Evolutionary conservation across 64 coral and sea anemone species (phyloP), one percentile per base, ranked within the genome.

Genomic region (Anthopleura sola): DNA sequence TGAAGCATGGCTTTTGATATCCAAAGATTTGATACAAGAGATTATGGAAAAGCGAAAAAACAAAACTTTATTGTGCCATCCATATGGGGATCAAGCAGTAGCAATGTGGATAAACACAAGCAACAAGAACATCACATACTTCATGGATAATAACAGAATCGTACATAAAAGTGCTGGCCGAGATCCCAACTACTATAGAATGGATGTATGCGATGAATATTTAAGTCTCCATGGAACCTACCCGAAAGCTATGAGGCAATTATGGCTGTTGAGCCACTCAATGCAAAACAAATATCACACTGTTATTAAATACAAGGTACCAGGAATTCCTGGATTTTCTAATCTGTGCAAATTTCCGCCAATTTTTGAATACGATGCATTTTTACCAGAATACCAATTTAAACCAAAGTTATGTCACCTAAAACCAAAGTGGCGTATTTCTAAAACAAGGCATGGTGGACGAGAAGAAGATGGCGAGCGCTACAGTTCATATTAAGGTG

Each of bases 121-220:
- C 66, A 40, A 86, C 19, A 92, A 87, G 78, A 99, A 90, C 23
- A 87, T 99, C 26, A 95, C 97, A 12, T 99, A 99, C 54, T 99
- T 99, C 32, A 95, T 99, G 92, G 97, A 99, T 37, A 99, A 99
- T 46, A 76, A 87, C 20, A 54, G 97, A 20, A 95, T 99, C 55
- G 74, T 99, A 1, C 97, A 99, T 50, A 99, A 99, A 85, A 99
- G 93, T 49, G 97, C 97, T 0, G 97, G 97, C 3, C 83, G 91
- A 47, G 93, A 99, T 69, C 84, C 87, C 6, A 85, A 23, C 16
- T 99, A 83, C 47, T 68, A 83, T 39, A 87, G 76, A 7, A 85
- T 37, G 75, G 48, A 90, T 44, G 34, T 99, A 2, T 99, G 97
- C 23, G 90, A 62, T 55, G 80, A 86, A 26, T 99, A 87, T 49